Conservation (phyloP, 1,140 invertebrate genomes). For the Oryzaephilus surinamensis region DNA sequence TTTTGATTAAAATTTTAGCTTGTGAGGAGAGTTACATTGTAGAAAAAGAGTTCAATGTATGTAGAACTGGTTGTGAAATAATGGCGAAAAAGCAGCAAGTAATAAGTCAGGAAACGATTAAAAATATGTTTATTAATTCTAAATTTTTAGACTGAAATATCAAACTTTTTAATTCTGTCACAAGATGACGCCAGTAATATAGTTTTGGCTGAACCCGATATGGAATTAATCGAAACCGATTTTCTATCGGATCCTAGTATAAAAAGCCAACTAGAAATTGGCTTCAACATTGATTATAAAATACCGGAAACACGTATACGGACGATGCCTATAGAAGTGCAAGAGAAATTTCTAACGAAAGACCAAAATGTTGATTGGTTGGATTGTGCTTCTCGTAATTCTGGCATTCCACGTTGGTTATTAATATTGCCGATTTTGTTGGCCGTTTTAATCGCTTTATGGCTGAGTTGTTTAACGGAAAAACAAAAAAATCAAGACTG, state of each 20-base stretch:
- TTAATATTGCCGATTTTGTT: slow-evolving; percentile 18
- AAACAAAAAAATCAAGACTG: no score
- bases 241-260: slow-evolving; percentile 22
- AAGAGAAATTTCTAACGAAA: slow-evolving; percentile 10
- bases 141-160: slow-evolving; percentile 12
- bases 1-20: slow-evolving; percentile 15
- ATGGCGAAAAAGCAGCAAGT: slow-evolving; percentile 21
- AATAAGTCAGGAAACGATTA: slow-evolving; percentile 12
- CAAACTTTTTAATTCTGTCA: slow-evolving; percentile 14
- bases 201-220: slow-evolving; percentile 19
- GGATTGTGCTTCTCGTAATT: slow-evolving; percentile 25
- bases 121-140: slow-evolving; percentile 1
- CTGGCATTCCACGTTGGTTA: slow-evolving; percentile 24
- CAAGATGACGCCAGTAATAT: slow-evolving; percentile 18
- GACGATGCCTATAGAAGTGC: slow-evolving; percentile 25
- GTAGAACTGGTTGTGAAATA: slow-evolving; percentile 19
- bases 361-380: slow-evolving; percentile 22
- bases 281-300: slow-evolving; percentile 25
- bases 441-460: slow-evolving; percentile 20
- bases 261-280: slow-evolving; percentile 21
- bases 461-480: no score
- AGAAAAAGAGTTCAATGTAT: slow-evolving; percentile 15
- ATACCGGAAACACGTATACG: slow-evolving; percentile 26
- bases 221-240: slow-evolving; percentile 22
- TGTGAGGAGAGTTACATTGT: slow-evolving; percentile 21